phyloP scores from a whole-genome alignment of 2,113 vertebrate species.

The Laticauda colubrina region DNA sequence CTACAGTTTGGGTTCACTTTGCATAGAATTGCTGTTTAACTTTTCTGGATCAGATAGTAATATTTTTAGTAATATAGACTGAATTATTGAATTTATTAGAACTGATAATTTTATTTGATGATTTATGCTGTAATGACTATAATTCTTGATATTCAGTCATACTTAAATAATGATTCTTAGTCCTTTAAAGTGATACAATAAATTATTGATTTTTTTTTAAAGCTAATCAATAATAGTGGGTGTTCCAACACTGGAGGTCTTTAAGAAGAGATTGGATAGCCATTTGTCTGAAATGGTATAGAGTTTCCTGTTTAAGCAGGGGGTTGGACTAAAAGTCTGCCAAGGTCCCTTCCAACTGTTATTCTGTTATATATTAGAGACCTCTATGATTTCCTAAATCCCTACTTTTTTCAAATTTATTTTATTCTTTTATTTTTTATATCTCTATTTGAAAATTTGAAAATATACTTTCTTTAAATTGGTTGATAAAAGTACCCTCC shows the following conservation, averaged over 20 bases:
- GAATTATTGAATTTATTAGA: not conserved
- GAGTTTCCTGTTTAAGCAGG: not conserved
- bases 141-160: not conserved
- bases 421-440: not conserved
- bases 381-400: not conserved
- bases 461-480: not conserved
- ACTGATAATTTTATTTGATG: not conserved
- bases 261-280: not conserved
- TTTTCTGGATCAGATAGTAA: not conserved
- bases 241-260: not conserved
- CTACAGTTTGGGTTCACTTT: not conserved
- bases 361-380: not conserved
- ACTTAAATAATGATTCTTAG: not conserved
- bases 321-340: not conserved
- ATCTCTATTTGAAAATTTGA: not conserved
- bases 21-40: not conserved
- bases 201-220: not conserved
- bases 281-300: not conserved
- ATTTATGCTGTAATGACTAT: not conserved
- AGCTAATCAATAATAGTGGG: not conserved
- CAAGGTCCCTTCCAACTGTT: not conserved
- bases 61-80: not conserved
- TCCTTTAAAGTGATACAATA: not conserved
- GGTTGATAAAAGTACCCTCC: not conserved
- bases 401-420: not conserved